Conservation (phyloP, 2,113 vertebrate genomes). For the Alces alces region DNA sequence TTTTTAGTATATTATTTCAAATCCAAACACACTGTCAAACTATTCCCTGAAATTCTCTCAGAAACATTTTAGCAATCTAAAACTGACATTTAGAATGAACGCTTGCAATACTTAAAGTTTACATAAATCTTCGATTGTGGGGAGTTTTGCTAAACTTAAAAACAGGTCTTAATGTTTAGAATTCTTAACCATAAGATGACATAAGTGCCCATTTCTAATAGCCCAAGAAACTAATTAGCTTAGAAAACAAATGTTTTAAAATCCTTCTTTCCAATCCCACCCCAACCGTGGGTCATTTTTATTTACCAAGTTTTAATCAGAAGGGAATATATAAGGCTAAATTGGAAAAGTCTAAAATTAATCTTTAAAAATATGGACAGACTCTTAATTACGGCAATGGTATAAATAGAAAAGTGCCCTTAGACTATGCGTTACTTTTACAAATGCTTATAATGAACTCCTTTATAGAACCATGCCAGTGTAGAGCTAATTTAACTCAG, state of each 20-base stretch:
- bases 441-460: constrained; percentile 55
- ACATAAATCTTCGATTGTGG: not conserved
- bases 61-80: not conserved
- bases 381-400: not conserved
- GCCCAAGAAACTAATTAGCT: not conserved
- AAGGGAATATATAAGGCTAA: not conserved
- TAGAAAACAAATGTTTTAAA: constrained; percentile 13
- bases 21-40: not conserved
- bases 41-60: not conserved
- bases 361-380: not conserved
- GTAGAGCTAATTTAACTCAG: constrained; percentile 46
- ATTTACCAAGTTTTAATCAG: not conserved
- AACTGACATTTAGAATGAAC: constrained; percentile 1
- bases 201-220: not conserved
- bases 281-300: not conserved
- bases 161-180: not conserved
- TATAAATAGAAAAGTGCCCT: not conserved
- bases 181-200: not conserved
- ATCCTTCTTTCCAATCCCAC: not conserved
- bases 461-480: constrained; percentile 16
- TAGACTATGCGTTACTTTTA: constrained; percentile 12
- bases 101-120: not conserved
- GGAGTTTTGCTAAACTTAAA: not conserved
- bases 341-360: constrained; percentile 23
- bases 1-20: constrained; percentile 2